Conservation (phyloP, 2,113 vertebrate species). For the Chaetorhynchus papuensis region DNA sequence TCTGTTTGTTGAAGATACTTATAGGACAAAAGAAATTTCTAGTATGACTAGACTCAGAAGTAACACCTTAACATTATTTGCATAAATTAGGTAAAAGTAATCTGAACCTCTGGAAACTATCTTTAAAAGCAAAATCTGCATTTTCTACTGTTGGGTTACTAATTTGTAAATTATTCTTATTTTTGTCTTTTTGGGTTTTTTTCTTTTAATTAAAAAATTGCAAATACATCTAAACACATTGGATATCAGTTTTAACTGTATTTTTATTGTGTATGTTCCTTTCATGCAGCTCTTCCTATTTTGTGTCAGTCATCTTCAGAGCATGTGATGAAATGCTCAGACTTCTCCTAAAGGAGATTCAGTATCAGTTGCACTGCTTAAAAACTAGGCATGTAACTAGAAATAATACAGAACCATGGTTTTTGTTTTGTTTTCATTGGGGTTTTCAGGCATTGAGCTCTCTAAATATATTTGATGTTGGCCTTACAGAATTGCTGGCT, state of each 20-base stretch:
- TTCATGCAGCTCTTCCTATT: background rate
- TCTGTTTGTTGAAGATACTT: background rate
- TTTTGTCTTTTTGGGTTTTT: background rate
- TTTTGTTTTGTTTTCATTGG: background rate
- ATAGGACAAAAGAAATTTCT: background rate
- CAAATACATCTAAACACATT: background rate
- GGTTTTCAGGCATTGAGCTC: background rate
- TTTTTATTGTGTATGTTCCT: background rate
- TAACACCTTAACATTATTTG: accelerated
- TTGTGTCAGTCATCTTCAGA: background rate
- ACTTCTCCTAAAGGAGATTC: background rate
- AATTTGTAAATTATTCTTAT: background rate
- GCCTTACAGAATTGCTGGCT: conserved; percentile 4
- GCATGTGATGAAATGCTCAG: background rate
- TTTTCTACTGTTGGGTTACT: background rate
- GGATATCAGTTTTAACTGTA: background rate
- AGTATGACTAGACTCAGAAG: background rate
- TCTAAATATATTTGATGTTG: conserved; percentile 8
- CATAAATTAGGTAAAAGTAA: background rate
- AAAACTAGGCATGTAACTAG: background rate
- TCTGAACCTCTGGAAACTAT: background rate
- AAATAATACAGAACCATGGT: background rate
- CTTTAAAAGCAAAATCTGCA: background rate
- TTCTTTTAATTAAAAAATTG: background rate
- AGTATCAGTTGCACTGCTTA: background rate